Evolutionary conservation across 2,113 vertebrate genomes (phyloP).

Genomic region (Mesocricetus auratus): DNA sequence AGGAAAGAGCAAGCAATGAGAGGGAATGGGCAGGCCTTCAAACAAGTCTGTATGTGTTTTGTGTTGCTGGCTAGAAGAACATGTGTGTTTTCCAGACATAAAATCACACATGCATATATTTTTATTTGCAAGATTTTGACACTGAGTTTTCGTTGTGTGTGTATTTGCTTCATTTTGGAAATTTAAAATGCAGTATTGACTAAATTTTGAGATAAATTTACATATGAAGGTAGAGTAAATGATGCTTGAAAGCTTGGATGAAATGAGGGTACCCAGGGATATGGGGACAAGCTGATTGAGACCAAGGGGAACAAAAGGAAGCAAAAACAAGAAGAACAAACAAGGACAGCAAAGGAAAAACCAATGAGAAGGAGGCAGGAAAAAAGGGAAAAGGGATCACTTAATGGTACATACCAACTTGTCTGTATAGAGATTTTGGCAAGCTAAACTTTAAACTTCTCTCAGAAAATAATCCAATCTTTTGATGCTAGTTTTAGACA

Average conservation of each 20-base stretch:
- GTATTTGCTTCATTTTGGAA: slow-evolving; percentile 23
- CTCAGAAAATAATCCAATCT: not conserved
- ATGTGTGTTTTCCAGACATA: slow-evolving; percentile 13
- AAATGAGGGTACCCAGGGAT: not conserved
- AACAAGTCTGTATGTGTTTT: not conserved
- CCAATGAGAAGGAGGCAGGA: not conserved
- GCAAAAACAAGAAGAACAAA: not conserved
- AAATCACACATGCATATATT: not conserved
- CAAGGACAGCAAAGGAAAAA: not conserved
- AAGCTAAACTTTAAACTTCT: not conserved
- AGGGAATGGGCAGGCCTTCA: not conserved
- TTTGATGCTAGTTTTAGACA: not conserved
- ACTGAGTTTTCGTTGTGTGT: not conserved
- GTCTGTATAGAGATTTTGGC: not conserved
- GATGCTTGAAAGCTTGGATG: not conserved
- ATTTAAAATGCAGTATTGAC: not conserved
- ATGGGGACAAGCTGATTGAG: too few relatives aligned
- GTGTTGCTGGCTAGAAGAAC: not conserved
- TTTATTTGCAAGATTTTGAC: not conserved
- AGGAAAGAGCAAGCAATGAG: not conserved
- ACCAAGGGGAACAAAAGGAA: not conserved
- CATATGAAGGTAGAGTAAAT: not conserved
- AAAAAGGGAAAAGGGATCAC: not conserved
- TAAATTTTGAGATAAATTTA: slow-evolving; percentile 14
- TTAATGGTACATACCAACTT: not conserved